Percentiles rank a stretch among this genome's conserved stretches.
phyloP scores from a whole-genome alignment of 2,113 vertebrate species.

The Eurystomus gularis region DNA sequence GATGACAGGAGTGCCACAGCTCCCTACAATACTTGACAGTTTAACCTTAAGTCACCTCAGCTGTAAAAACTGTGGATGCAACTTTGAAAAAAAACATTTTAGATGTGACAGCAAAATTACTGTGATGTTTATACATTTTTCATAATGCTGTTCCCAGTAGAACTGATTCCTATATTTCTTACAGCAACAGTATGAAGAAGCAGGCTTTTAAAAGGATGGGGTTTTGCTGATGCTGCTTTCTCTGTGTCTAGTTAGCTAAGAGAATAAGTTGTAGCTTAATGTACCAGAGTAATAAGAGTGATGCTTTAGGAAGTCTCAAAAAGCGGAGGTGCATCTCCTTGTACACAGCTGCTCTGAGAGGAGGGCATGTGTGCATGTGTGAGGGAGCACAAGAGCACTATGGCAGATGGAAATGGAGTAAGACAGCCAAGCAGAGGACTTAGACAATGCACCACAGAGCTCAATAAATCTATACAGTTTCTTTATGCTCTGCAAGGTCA shows the following conservation, averaged over 20 bases:
- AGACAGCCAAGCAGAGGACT: conserved; percentile 71
- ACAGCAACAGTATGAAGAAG: conserved; percentile 49
- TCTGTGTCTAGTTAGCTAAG: conserved; percentile 56
- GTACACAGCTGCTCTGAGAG: not conserved
- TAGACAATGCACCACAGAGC: conserved; percentile 73
- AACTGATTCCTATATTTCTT: conserved; percentile 69
- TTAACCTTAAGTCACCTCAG: conserved; percentile 68
- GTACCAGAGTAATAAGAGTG: conserved; percentile 47
- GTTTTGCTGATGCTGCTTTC: conserved; percentile 70
- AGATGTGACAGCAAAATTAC: conserved; percentile 77
- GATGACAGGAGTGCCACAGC: conserved; percentile 1
- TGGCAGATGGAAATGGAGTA: conserved; percentile 70
- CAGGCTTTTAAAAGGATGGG: conserved; percentile 52
- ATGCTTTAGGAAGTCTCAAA: conserved; percentile 44
- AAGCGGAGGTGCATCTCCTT: conserved; percentile 24
- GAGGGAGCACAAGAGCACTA: conserved; percentile 9
- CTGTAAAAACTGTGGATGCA: conserved; percentile 60
- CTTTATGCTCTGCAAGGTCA: conserved; percentile 81
- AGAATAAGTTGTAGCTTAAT: conserved; percentile 51
- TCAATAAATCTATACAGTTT: conserved; percentile 83
- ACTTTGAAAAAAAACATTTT: conserved; percentile 73
- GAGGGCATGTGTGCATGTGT: not conserved
- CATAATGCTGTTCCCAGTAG: conserved; percentile 69
- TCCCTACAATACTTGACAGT: conserved; percentile 12
- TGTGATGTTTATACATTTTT: conserved; percentile 76